Evolutionary conservation across 2,113 vertebrate species (phyloP), one percentile per base, ranked within the genome.

Genomic region (Helogale parvula): DNA sequence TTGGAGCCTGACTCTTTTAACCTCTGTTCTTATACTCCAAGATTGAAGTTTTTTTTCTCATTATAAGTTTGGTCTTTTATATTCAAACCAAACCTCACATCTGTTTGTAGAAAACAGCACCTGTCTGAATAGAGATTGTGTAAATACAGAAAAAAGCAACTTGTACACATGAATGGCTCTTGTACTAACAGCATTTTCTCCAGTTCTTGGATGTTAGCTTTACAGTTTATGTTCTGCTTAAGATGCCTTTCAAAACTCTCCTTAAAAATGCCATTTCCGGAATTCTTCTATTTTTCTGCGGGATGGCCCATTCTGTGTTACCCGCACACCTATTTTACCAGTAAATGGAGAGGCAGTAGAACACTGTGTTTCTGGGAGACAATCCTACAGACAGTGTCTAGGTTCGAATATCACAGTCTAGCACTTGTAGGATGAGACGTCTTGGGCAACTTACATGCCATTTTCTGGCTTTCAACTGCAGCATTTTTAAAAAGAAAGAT

Each of bases 231-330:
- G 11, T 88, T 96, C 90, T 96, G 17, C 31, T 80, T 63, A 90
- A 96, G 63, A 98, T 92, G 74, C 31, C 66, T 96, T 98, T 97
- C 63, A 92, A 85, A 33, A 90, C 68, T 4, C 31, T 94, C 41
- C 23, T 57, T 76, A 84, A 83, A 63, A 54, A 91, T 29, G 41
- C 0, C 21, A 66, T 71, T 94, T 96, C 97, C 90, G 87, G 74
- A 97, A 80, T 76, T 66, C 5, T 65, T 27, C 15, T 47, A 31
- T 74, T 93, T 96, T 86, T 87, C 54, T 95, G 91, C 93, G 74
- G 38, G 27, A 0, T 79, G 54, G 6, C 12, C 21, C 79, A 54
- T 29, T 96, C 68, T 66, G n/a, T 68, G 19, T 88, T 82, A 85
- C 63, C 69, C 38, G 90, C 35, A 54, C 68, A 31, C 74, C 68